A percentile compares a stretch with the other conserved stretches of the same genome.
Conservation (phyloP, 2,888 invertebrate genomes). For the Orthonevra nobilis region DNA sequence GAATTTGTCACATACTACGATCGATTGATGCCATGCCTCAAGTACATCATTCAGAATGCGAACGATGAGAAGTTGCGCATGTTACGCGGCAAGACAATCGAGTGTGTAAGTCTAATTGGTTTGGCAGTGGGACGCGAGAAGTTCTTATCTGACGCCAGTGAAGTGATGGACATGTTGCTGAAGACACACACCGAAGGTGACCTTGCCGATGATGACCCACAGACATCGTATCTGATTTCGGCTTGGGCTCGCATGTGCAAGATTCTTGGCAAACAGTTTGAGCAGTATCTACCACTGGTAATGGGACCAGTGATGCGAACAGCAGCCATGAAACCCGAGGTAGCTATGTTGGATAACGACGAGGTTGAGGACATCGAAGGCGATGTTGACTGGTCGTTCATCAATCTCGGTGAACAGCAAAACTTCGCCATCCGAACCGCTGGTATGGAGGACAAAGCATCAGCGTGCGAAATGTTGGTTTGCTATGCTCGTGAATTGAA, state of each 20-base stretch:
- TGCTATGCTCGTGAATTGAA: slow-evolving; percentile 95
- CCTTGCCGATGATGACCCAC: slow-evolving; percentile 96
- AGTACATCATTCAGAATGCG: slow-evolving; percentile 97
- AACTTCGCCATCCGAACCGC: slow-evolving; percentile 95
- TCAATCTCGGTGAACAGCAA: slow-evolving; percentile 93
- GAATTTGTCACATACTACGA: slow-evolving; percentile 97
- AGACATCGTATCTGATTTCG: slow-evolving; percentile 97
- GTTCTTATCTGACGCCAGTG: slow-evolving; percentile 94
- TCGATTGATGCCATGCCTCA: slow-evolving; percentile 94
- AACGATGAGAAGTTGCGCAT: slow-evolving; percentile 92
- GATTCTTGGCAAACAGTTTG: slow-evolving; percentile 91
- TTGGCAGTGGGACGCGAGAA: slow-evolving; percentile 90
- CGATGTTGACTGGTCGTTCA: slow-evolving; percentile 94
- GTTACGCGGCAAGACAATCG: slow-evolving; percentile 98
- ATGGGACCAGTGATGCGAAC: slow-evolving; percentile 94
- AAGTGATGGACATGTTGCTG: slow-evolving; percentile 96
- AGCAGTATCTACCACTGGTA: slow-evolving; percentile 93
- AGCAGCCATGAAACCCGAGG: slow-evolving; percentile 93
- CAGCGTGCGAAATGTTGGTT: slow-evolving; percentile 95
- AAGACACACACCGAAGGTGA: slow-evolving; percentile 93
- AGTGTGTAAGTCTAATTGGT: slow-evolving; percentile 99
- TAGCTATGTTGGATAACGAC: slow-evolving; percentile 91
- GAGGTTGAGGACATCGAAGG: slow-evolving; percentile 89
- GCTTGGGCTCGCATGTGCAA: slow-evolving; percentile 99
- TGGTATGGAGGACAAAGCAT: slow-evolving; percentile 94